These are phyloP conservation scores for Galagoides demidoff DNA, from an alignment of 2,797 vertebrate genomes.

Conservation along the genomic window DNA sequence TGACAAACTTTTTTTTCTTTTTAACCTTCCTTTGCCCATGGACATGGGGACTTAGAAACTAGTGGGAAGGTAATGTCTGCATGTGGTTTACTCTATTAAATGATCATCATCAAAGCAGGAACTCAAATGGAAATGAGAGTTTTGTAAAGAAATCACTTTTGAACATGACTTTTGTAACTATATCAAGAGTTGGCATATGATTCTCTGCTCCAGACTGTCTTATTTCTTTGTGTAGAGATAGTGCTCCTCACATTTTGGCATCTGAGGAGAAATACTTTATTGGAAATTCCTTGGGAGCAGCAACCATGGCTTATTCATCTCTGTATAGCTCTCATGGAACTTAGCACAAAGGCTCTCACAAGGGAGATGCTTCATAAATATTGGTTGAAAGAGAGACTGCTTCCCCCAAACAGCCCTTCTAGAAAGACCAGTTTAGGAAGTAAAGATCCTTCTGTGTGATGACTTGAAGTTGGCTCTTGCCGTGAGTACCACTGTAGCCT, in stretches of 20 bases:
- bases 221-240: slow-evolving; percentile 50
- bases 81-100: background rate
- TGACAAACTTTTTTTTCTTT: background rate
- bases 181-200: background rate
- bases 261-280: slow-evolving; percentile 33
- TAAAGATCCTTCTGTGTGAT: background rate
- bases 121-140: slow-evolving; percentile 48
- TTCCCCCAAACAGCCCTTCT: background rate
- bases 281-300: slow-evolving; percentile 63
- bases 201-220: background rate
- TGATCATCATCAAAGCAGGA: slow-evolving; percentile 47
- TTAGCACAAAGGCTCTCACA: slow-evolving; percentile 31
- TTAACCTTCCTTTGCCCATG: background rate
- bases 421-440: slow-evolving; percentile 33
- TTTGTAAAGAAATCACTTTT: slow-evolving; percentile 15
- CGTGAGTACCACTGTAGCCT: background rate
- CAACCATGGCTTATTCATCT: slow-evolving; percentile 48
- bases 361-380: slow-evolving; percentile 36
- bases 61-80: background rate
- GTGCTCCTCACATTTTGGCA: background rate
- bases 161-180: background rate
- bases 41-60: background rate
- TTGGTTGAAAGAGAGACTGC: slow-evolving; percentile 8
- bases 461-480: background rate
- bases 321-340: background rate